Percentiles rank a stretch among this genome's conserved stretches.
Conservation (phyloP, 2,797 vertebrate species). For the Melanotaenia trifasciata region DNA sequence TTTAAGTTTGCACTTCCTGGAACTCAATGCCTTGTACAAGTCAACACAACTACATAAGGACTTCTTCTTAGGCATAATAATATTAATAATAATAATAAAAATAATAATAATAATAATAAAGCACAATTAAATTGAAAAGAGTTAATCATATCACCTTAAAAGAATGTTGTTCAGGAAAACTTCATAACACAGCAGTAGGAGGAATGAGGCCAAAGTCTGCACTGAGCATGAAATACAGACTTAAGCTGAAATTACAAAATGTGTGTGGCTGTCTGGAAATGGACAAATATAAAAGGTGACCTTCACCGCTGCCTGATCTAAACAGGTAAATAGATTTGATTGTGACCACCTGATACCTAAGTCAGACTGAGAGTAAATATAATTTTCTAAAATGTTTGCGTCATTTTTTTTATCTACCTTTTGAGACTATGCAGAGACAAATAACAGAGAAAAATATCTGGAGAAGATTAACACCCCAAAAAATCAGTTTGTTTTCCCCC, state of each 20-base stretch:
- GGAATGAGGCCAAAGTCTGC: not conserved
- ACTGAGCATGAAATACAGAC: not conserved
- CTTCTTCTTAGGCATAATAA: not conserved
- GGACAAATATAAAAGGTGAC: constrained; percentile 16
- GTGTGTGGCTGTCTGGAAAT: constrained; percentile 14
- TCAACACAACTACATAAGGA: not conserved
- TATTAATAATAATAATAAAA: too few relatives aligned
- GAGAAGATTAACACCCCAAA: not conserved
- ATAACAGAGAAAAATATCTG: not conserved
- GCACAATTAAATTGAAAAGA: not conserved
- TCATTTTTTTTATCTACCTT: not conserved
- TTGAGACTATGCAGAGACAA: not conserved
- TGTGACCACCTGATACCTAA: constrained; percentile 11
- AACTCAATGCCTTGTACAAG: too few relatives aligned
- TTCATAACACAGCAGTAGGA: constrained; percentile 7
- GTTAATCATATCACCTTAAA: constrained; percentile 21
- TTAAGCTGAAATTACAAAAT: constrained; percentile 8
- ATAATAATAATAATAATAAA: not conserved
- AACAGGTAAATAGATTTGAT: constrained; percentile 21
- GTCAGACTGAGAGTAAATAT: not conserved
- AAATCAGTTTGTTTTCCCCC: constrained; percentile 5
- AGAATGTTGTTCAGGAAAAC: constrained; percentile 14
- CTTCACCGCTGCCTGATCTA: constrained; percentile 36
- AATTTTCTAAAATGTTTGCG: constrained; percentile 17
- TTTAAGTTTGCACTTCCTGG: too few relatives aligned